Base-by-base conservation (phyloP, 2,113 vertebrate genomes). In the Toxotes jaculatrix region DNA sequence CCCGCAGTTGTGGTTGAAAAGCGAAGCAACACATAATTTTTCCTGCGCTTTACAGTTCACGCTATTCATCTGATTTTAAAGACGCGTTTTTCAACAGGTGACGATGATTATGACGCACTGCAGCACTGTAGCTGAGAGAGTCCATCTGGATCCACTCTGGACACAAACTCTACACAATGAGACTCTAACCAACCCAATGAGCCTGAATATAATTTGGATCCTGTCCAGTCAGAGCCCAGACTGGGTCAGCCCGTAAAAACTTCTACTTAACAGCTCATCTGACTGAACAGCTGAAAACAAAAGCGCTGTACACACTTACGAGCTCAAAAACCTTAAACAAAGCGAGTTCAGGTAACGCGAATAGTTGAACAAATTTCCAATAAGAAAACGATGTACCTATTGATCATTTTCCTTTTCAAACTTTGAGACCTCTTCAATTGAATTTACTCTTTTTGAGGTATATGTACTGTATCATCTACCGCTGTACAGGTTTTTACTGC, bases 361-460 rank as follows among this genome's bases (percentile, higher is more conserved):
- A 34, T 14, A 69, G 38, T 53, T 40, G 4, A n/a, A 77, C 27
- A 47, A 0, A 59, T 51, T 36, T 72, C 9, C 23, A 77, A 31
- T 32, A 0, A 17, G 47, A 64, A 40, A 31, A 40, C 17, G 9
- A 17, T 49, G 4, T 11, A 65, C 0, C 68, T 34, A 17, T 38
- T 75, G 17, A 56, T 63, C 47, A 45, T 57, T 75, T 85, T 55
- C 36, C 3, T 64, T 64, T 72, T 13, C 27, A 68, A 68, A 31
- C 13, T 74, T 77, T 75, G 31, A 71, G 59, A 67, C 32, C 40
- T 40, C 21, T 65, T 73, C 17, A 64, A 51, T 61, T 66, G 1
- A 83, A 47, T 72, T 65, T 70, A 14, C 19, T 60, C 11, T 47
- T 82, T 76, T 53, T 77, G 69, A 85, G 86, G 65, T 83, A 79